Evolutionary conservation across 1,140 invertebrate genomes (phyloP).

Genomic region (Solenopsis fugax): DNA sequence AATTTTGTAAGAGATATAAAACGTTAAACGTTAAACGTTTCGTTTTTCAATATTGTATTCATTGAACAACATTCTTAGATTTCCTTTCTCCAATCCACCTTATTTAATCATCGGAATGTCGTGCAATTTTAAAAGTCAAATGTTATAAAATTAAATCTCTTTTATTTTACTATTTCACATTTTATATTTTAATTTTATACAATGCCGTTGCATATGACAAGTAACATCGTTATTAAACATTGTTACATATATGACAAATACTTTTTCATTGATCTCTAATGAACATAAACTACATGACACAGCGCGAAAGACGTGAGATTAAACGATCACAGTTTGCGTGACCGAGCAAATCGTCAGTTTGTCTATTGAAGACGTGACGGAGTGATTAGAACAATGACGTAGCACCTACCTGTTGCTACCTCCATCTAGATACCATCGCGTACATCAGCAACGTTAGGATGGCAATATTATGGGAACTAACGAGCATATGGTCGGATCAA

Average conservation of each 20-base stretch:
- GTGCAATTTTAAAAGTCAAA: conserved; percentile 5
- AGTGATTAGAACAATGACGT: conserved; percentile 70
- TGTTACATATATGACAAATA: background rate
- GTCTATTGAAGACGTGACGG: conserved; percentile 2
- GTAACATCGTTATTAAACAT: too few species aligned
- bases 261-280: background rate
- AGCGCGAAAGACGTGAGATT: conserved; percentile 20
- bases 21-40: background rate
- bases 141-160: background rate
- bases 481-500: conserved; percentile 77
- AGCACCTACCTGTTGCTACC: conserved; percentile 72
- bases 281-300: background rate
- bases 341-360: conserved; percentile 61
- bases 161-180: background rate
- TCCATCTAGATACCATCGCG: conserved; percentile 19
- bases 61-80: background rate
- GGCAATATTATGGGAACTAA: conserved; percentile 76
- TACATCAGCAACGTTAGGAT: conserved; percentile 39
- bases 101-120: background rate
- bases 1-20: background rate
- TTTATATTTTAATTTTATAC: conserved; percentile 9
- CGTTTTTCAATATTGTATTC: background rate
- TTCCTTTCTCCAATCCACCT: background rate
- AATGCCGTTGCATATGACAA: background rate
- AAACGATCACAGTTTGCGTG: conserved; percentile 44